Evolutionary conservation across 2,888 invertebrate species (phyloP).

Genomic region (Apodemia hepburni): DNA sequence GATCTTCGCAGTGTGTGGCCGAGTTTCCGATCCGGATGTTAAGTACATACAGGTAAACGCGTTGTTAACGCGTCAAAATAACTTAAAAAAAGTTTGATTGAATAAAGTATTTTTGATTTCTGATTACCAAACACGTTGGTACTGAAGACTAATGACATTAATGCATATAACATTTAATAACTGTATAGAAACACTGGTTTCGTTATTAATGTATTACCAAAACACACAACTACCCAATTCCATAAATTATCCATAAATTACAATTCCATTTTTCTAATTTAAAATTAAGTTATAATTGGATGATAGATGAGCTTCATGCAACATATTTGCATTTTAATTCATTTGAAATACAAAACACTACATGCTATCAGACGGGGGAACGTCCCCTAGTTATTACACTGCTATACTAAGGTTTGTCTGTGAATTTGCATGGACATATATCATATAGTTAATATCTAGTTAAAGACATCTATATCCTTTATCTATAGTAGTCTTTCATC

Average conservation of each 20-base stretch:
- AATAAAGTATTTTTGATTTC: too few species aligned
- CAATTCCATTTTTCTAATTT: slow-evolving; percentile 27
- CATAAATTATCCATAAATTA: slow-evolving; percentile 6
- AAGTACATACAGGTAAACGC: too few species aligned
- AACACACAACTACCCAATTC: not conserved
- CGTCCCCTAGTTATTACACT: slow-evolving; percentile 54
- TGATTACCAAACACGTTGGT: not conserved
- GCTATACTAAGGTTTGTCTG: slow-evolving; percentile 6
- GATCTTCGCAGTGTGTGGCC: too few species aligned
- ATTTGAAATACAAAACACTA: slow-evolving; percentile 50
- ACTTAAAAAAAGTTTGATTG: too few species aligned
- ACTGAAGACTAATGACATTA: not conserved
- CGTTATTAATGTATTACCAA: not conserved
- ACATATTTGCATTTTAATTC: slow-evolving; percentile 56
- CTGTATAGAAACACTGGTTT: not conserved
- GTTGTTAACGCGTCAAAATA: too few species aligned
- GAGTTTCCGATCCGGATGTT: too few species aligned
- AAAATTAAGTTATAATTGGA: slow-evolving; percentile 34
- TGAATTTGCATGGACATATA: not conserved
- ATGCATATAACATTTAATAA: not conserved
- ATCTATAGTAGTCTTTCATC: too few species aligned
- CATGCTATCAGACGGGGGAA: slow-evolving; percentile 51
- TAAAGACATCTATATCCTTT: too few species aligned
- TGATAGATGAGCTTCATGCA: slow-evolving; percentile 47
- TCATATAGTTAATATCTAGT: too few species aligned